Base-by-base conservation (phyloP, 2,888 invertebrate genomes). In the Microctonus hyperodae region DNA sequence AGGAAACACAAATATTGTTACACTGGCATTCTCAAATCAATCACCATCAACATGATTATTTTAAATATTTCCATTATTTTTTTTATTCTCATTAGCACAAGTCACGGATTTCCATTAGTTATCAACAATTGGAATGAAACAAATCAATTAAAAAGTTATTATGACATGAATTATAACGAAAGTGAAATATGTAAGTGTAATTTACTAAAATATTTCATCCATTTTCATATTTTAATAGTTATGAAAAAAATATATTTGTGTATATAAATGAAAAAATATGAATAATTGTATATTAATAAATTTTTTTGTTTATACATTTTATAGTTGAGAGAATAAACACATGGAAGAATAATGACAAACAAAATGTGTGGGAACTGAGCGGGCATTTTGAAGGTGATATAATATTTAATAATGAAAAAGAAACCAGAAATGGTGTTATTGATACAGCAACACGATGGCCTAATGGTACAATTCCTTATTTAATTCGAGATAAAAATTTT, bases 341-440 rank as follows among this genome's bases (percentile, higher is more conserved):
- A 57, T 88, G 88, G 88, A 83, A 78, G 11, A 82, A 85, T 2
- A 74, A 84, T 20, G 84, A 86, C 68, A 84, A 82, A 16, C 81
- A 83, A 63, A 86, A 88, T 72, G 78, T 87, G 20, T 88, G 88
- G 88, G 88, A 88, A 74, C 80, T 86, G 57, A 86, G 86, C 73
- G 88, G 88, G 2, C 81, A 87, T 40, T 87, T 87, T 74, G 88
- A 90, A 78, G 90, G 90, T 55, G 90, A 90, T 75, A 90, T 90
- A 61, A 86, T 88, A 86, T 70, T 85, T 22, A 79, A 85, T 72
- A 72, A 79, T 20, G 57, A 67, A n/a, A 69, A 67, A 20, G 69
- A 69, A 7, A 59, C 79, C 25, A 83, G 79, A 65, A 87, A 87
- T 71, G 87, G 86, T 2, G 74, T 87, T 55, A 72, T 86, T 16